Conservation (phyloP, 2,113 vertebrate species). For the Ochotona princeps region DNA sequence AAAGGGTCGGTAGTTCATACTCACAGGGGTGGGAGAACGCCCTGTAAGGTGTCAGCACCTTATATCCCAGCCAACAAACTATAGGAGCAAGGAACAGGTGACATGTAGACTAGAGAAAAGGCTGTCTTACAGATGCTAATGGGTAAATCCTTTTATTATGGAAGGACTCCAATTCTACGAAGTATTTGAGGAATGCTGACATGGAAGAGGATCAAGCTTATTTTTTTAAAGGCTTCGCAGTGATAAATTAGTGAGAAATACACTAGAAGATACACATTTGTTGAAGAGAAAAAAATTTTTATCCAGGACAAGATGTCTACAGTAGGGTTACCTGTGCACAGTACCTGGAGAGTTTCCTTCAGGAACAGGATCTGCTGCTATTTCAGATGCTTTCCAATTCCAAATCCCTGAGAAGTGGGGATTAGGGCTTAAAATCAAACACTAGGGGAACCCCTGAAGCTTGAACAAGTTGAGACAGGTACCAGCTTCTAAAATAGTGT, state of each 20-base stretch:
- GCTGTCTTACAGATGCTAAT: neutral
- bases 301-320: neutral
- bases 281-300: constrained; percentile 10
- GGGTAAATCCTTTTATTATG: neutral
- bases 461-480: neutral
- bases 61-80: neutral
- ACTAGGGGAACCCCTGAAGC: neutral
- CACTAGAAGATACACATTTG: neutral
- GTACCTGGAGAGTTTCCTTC: neutral
- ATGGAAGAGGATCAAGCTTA: constrained; percentile 1
- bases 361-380: neutral
- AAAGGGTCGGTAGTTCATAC: neutral
- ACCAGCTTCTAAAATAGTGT: neutral
- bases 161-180: neutral
- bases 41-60: neutral
- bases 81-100: neutral
- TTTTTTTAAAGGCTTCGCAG: neutral
- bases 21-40: neutral
- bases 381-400: neutral
- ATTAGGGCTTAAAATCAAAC: neutral
- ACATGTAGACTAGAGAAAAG: neutral
- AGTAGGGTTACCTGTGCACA: neutral
- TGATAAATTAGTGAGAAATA: neutral
- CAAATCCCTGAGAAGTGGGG: neutral
- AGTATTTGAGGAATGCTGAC: neutral